Evolutionary conservation across 1,140 invertebrate species (phyloP).

Genomic region (Drosophila athabasca): DNA sequence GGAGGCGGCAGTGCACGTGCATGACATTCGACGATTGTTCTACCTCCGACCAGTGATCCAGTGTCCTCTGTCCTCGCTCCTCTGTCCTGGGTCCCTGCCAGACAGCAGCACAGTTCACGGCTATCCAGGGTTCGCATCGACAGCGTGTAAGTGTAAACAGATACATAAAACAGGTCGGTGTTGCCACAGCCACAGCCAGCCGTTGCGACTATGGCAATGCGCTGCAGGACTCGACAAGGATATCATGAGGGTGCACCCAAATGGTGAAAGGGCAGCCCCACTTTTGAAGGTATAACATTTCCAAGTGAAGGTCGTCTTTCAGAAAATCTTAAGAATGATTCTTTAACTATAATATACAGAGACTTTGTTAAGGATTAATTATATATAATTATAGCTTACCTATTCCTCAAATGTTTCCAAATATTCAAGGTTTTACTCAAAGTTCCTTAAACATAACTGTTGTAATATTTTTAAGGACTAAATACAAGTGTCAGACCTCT

Average conservation of each 20-base stretch:
- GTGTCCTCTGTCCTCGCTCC: no score
- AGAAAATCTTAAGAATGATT: no score
- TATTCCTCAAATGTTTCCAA: no score
- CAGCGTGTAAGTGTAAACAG: constrained; percentile 77
- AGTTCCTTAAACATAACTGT: no score
- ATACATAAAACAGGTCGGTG: constrained; percentile 50
- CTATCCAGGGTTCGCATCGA: constrained; percentile 40
- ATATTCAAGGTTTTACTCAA: no score
- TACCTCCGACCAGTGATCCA: neutral
- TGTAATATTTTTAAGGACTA: no score
- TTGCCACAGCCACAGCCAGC: constrained; percentile 1
- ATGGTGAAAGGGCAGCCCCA: no score
- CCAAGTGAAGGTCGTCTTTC: no score
- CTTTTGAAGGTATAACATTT: neutral
- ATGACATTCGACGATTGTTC: constrained; percentile 34
- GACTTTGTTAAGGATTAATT: no score
- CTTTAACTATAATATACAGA: no score
- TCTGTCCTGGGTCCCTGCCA: neutral
- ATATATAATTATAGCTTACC: no score
- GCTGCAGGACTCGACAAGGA: neutral
- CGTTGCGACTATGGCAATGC: constrained; percentile 17
- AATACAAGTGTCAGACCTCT: no score
- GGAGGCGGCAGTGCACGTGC: constrained; percentile 21
- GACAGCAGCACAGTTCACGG: constrained; percentile 14
- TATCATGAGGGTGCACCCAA: neutral